Evolutionary conservation across 2,113 vertebrate genomes (phyloP).

Genomic region (Narcine bancroftii): DNA sequence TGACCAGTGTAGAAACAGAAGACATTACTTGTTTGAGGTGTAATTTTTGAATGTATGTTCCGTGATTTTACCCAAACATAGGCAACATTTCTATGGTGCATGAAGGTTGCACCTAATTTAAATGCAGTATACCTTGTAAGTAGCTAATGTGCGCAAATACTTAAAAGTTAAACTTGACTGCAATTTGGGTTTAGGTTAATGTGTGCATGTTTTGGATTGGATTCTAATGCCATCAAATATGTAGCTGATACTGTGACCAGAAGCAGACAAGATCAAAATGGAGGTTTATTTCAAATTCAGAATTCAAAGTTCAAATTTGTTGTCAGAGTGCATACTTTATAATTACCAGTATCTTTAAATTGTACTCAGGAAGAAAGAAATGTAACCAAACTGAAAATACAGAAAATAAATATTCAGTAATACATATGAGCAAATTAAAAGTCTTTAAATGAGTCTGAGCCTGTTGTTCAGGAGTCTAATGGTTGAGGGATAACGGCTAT

Average conservation of each 20-base stretch:
- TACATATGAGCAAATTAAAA: no score
- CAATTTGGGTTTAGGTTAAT: background rate
- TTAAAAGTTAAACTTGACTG: background rate
- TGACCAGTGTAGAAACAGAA: background rate
- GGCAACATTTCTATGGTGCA: background rate
- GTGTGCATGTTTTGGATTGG: background rate
- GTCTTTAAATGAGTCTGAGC: no score
- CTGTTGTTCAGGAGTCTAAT: no score
- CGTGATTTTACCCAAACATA: background rate
- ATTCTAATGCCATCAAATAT: background rate
- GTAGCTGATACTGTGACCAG: background rate
- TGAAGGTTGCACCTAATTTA: background rate
- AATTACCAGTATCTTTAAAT: no score
- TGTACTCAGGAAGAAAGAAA: no score
- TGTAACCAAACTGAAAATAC: no score
- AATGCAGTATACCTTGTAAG: background rate
- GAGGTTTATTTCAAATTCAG: background rate
- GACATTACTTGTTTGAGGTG: background rate
- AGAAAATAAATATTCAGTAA: no score
- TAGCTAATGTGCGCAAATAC: background rate
- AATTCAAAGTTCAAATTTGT: no score
- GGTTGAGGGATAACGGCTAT: no score
- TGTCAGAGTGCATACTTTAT: no score
- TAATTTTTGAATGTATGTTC: background rate
- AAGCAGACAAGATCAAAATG: background rate